Conservation (phyloP, 2,797 vertebrate genomes). For the Takifugu ocellatus region DNA sequence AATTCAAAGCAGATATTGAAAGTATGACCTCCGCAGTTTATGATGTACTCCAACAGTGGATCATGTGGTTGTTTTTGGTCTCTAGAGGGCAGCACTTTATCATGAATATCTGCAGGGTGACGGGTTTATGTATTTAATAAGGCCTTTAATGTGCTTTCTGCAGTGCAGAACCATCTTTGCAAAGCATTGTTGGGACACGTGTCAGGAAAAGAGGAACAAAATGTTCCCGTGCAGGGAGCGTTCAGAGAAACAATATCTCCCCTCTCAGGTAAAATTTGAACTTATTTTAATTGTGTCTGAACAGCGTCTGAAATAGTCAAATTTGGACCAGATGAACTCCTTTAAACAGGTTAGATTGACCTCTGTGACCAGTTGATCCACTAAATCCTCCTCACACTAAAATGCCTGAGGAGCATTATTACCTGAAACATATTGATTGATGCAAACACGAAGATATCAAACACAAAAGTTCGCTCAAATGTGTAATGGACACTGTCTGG, state of each 20-base stretch:
- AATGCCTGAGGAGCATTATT: not conserved
- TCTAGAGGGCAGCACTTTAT: slow-evolving; percentile 41
- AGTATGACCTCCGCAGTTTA: too few relatives aligned
- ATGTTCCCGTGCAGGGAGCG: not conserved
- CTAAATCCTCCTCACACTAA: not conserved
- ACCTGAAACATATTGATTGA: too few relatives aligned
- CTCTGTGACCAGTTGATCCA: not conserved
- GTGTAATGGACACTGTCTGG: too few relatives aligned
- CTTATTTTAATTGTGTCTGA: not conserved
- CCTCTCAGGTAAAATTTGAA: slow-evolving; percentile 7
- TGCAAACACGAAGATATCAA: too few relatives aligned
- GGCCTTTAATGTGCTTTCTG: slow-evolving; percentile 8
- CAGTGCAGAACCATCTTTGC: slow-evolving; percentile 31
- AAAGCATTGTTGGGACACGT: slow-evolving; percentile 14
- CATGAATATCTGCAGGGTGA: not conserved
- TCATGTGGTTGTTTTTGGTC: slow-evolving; percentile 11
- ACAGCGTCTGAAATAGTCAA: not conserved
- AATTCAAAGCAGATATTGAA: not conserved
- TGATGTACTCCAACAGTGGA: too few relatives aligned
- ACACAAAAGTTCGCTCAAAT: too few relatives aligned
- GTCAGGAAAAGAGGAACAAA: not conserved
- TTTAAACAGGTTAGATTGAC: not conserved
- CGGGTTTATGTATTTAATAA: slow-evolving; percentile 20
- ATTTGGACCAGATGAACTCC: too few relatives aligned
- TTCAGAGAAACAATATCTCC: slow-evolving; percentile 5